Evolutionary conservation across 2,888 invertebrate genomes (phyloP), one percentile per base, ranked within the genome.

Genomic region (Lampropteryx suffumata): DNA sequence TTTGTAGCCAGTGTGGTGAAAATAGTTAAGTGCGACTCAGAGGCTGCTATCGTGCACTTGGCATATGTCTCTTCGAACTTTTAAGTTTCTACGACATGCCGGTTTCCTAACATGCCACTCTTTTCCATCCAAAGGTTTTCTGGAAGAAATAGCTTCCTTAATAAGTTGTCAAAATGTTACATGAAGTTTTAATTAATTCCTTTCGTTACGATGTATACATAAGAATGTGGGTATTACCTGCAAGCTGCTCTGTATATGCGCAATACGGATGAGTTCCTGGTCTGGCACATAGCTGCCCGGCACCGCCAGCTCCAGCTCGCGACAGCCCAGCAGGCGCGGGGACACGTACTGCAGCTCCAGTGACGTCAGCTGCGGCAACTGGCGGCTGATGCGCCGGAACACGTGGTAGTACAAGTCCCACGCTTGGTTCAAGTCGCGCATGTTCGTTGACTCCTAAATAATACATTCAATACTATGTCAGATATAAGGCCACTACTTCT

Each of bases 331-430:
- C 64, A 99, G 88, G 62, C 97, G 96, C 9, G 98, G 98, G 50
- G 98, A 98, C 6, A 99, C 99, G 82, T 99, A 99, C 74, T 99
- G 98, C 66, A 98, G 89, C 83, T 98, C 98, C 33, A 98, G 88
- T 1, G 96, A 96, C 3, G 97, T 97, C 30, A 98, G 85, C 76
- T 97, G 96, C 2, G 98, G 97, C 61, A 99, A 89, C 81, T 99
- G 99, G 12, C 98, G 94, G 12, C 98, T 97, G 76, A 99, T 99
- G 65, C 98, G 94, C 21, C 99, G 93, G 88, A 99, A 99, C 43
- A 99, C 99, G 79, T 98, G 97, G 87, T 99, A 99, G 87, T 99
- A 99, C 28, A 99, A 92, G 79, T 99, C 99, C 99, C 99, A 99
- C 2, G 99, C 99, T 77, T 98, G 98, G 78, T 98, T 98, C 60